A percentile compares a stretch with the other conserved stretches of the same genome.
Evolutionary conservation across 1,140 invertebrate genomes (phyloP).

Genomic region (Drosophila rufa): DNA sequence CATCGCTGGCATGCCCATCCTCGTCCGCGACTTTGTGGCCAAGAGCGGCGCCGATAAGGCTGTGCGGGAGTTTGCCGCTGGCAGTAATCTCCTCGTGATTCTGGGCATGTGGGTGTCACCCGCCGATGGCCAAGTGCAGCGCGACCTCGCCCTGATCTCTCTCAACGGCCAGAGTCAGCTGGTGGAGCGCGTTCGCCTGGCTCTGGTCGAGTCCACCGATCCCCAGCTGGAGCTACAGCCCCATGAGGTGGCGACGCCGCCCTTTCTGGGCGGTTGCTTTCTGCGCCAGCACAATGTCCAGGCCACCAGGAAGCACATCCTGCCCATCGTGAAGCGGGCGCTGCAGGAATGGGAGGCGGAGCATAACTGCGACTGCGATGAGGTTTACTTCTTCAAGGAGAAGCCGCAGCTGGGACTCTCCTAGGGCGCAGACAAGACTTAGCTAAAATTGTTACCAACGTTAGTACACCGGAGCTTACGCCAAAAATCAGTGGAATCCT

Average conservation of each 20-base stretch:
- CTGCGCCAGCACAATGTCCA: slow-evolving; percentile 87
- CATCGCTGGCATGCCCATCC: slow-evolving; percentile 87
- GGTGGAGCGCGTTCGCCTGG: slow-evolving; percentile 55
- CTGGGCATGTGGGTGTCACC: slow-evolving; percentile 86
- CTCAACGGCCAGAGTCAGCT: slow-evolving; percentile 50
- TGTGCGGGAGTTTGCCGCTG: slow-evolving; percentile 85
- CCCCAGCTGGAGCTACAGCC: slow-evolving; percentile 50
- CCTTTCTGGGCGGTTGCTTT: slow-evolving; percentile 78
- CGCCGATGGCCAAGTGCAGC: slow-evolving; percentile 74
- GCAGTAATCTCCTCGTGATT: slow-evolving; percentile 85
- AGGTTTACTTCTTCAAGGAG: slow-evolving; percentile 70
- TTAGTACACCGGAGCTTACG: no score
- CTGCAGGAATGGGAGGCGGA: slow-evolving; percentile 64
- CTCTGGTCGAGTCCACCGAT: slow-evolving; percentile 35
- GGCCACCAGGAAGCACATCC: slow-evolving; percentile 88
- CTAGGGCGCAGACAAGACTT: slow-evolving; percentile 36
- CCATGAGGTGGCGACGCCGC: slow-evolving; percentile 41
- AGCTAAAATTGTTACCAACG: slow-evolving; percentile 20
- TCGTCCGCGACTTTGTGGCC: slow-evolving; percentile 86
- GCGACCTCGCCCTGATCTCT: slow-evolving; percentile 86
- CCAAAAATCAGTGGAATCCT: slow-evolving; percentile 3
- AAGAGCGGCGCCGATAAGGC: slow-evolving; percentile 81
- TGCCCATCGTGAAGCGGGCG: slow-evolving; percentile 87
- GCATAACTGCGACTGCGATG: slow-evolving; percentile 53
- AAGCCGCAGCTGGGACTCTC: slow-evolving; percentile 68